Percentiles rank a stretch among this genome's conserved stretches.
phyloP scores from a whole-genome alignment of 2,797 vertebrate genomes.

The Silurus lanzhouensis region DNA sequence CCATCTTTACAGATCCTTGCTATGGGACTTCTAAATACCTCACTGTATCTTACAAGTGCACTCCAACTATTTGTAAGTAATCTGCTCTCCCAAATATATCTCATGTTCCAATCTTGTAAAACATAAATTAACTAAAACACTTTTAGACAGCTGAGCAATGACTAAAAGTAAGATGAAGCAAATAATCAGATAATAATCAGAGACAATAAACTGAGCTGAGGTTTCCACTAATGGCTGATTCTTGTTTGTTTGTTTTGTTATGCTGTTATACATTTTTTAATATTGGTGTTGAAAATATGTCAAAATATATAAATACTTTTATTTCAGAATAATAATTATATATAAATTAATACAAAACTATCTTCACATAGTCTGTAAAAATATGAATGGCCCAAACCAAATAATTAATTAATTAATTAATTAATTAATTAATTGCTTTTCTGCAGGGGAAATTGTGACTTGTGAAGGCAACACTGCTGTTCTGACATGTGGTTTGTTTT shows the following conservation, averaged over 20 bases:
- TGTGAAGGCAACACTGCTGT: not conserved
- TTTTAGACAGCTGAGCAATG: not conserved
- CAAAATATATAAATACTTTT: no score
- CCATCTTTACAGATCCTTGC: no score
- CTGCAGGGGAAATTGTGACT: conserved; percentile 24
- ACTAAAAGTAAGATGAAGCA: not conserved
- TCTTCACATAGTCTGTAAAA: conserved; percentile 33
- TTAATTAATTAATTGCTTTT: not conserved
- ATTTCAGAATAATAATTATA: no score
- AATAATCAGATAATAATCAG: not conserved
- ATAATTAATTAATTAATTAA: not conserved
- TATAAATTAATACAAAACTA: no score
- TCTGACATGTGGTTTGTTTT: conserved; percentile 45
- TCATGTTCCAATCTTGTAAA: not conserved
- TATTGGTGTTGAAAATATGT: no score
- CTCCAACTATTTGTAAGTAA: no score
- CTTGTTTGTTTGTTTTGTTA: not conserved
- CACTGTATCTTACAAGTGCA: no score
- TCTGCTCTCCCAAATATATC: not conserved
- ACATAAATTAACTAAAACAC: no score
- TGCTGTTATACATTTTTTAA: no score
- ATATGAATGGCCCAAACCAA: no score
- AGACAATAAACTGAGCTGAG: not conserved
- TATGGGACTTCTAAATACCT: no score
- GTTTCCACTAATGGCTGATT: not conserved